These are phyloP conservation scores for Lepisosteus oculatus DNA, from an alignment of 2,113 vertebrate genomes.

Conservation along the genomic window DNA sequence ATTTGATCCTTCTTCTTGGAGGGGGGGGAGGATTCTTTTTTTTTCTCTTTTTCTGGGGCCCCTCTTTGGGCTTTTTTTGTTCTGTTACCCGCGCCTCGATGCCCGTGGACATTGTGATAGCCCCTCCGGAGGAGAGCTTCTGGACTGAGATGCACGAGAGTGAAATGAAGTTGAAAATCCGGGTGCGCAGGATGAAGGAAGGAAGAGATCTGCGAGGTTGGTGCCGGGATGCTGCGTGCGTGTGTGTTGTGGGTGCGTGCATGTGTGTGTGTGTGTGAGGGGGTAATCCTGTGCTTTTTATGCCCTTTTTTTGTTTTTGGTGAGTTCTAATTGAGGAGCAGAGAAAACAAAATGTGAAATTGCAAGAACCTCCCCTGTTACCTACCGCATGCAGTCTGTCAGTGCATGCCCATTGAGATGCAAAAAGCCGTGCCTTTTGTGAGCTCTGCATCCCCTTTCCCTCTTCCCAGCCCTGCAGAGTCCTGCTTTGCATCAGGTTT, in stretches of 20 bases:
- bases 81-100: constrained; percentile 55
- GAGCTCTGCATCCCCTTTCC: neutral
- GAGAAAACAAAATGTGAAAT: neutral
- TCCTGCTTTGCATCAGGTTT: too few species aligned
- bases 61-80: constrained; percentile 37
- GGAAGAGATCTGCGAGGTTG: constrained; percentile 82
- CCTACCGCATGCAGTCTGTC: neutral
- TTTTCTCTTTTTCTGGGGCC: constrained; percentile 9
- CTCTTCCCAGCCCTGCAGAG: neutral
- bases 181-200: constrained; percentile 85
- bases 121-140: constrained; percentile 74
- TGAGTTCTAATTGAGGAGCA: neutral
- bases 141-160: constrained; percentile 76
- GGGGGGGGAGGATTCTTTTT: constrained; percentile 6
- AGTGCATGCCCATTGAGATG: constrained; percentile 1
- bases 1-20: constrained; percentile 16
- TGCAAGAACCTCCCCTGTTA: too few species aligned
- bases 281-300: neutral
- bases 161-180: constrained; percentile 88
- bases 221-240: constrained; percentile 46
- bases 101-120: constrained; percentile 79
- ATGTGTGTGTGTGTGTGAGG: neutral
- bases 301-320: neutral
- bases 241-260: constrained; percentile 4
- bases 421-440: neutral